These are phyloP conservation scores for Bubo blakistoni DNA, from an alignment of 2,113 vertebrate species.

Conservation along the genomic window DNA sequence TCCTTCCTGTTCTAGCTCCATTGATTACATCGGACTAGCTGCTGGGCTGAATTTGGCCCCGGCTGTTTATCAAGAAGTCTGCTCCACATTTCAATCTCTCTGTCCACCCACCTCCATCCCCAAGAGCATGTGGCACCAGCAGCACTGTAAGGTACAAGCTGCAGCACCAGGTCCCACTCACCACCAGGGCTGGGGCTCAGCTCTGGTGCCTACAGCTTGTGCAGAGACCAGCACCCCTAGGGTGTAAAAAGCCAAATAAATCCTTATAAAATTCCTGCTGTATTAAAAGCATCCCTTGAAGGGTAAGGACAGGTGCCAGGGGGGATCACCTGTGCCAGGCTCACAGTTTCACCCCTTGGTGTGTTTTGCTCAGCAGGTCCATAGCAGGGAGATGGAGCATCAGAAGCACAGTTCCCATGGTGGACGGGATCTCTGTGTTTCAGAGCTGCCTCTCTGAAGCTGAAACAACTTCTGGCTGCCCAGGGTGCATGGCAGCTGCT, in stretches of 20 bases:
- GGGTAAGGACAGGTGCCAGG: not conserved
- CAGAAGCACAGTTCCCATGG: not conserved
- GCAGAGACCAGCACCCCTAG: not conserved
- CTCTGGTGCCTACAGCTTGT: not conserved
- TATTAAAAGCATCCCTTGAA: not conserved
- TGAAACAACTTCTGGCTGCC: not conserved
- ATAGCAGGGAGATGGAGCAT: rapidly evolving
- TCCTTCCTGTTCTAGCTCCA: constrained; percentile 59
- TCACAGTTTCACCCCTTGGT: not conserved
- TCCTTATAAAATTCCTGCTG: not conserved
- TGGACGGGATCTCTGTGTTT: not conserved
- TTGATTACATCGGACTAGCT: constrained; percentile 24
- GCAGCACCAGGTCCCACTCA: not conserved
- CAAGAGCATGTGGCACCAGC: not conserved
- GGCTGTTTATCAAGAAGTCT: constrained; percentile 41
- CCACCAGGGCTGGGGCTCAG: not conserved
- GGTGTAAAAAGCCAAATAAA: not conserved
- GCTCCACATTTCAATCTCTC: constrained; percentile 16
- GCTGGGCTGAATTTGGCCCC: constrained; percentile 43
- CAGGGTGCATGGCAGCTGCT: not conserved
- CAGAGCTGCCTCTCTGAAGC: not conserved
- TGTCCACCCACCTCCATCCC: constrained; percentile 24
- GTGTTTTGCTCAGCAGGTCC: not conserved
- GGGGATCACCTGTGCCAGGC: not conserved
- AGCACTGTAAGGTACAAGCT: not conserved